phyloP scores from a whole-genome alignment of 2,888 invertebrate genomes.

The Hirtodrosophila duncani region DNA sequence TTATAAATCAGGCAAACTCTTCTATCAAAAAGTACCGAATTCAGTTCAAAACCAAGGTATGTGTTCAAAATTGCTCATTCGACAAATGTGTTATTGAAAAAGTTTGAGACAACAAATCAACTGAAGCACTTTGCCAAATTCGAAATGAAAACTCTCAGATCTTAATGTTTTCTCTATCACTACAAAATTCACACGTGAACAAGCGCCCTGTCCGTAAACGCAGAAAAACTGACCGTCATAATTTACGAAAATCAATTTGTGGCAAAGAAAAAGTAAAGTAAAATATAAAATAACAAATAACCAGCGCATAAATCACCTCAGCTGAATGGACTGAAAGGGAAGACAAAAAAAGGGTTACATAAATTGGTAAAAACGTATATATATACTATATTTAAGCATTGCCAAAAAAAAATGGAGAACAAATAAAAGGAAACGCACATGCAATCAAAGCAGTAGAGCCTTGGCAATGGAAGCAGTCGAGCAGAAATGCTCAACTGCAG shows the following conservation, averaged over 20 bases:
- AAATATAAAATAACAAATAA: too few species aligned
- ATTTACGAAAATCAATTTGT: conserved; percentile 35
- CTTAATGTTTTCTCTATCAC: too few species aligned
- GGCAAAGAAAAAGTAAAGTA: conserved; percentile 32
- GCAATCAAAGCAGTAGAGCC: conserved; percentile 20
- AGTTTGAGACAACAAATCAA: too few species aligned
- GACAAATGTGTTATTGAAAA: too few species aligned
- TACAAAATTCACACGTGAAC: too few species aligned
- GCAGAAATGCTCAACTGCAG: conserved; percentile 41
- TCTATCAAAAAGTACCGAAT: too few species aligned
- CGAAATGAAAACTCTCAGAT: too few species aligned
- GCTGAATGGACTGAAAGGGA: too few species aligned
- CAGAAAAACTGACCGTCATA: conserved; percentile 26
- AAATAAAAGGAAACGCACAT: conserved; percentile 21
- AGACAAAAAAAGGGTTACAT: conserved; percentile 23
- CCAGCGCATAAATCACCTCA: conserved; percentile 29
- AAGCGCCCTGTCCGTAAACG: neutral
- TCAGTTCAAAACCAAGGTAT: too few species aligned
- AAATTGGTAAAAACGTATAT: conserved; percentile 13
- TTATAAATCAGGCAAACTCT: too few species aligned
- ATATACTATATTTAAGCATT: conserved; percentile 27
- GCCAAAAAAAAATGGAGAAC: conserved; percentile 17
- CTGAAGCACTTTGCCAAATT: too few species aligned
- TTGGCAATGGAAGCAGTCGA: conserved; percentile 38
- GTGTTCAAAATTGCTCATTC: too few species aligned